These are phyloP conservation scores for Rhinolophus ferrumequinum DNA, from an alignment of 2,113 vertebrate genomes.

Conservation along the genomic window DNA sequence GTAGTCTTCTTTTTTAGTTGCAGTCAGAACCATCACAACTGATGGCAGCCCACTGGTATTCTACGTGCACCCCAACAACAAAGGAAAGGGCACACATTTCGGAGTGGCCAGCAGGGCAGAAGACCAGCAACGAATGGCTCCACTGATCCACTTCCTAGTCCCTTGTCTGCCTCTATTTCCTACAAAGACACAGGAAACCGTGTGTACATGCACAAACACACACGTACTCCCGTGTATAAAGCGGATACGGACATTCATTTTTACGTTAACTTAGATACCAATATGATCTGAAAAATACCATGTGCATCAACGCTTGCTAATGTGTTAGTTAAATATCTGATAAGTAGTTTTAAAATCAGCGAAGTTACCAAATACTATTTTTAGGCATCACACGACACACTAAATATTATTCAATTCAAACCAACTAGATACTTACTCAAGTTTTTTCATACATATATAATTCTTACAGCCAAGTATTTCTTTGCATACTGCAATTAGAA, in stretches of 20 bases:
- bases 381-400: not conserved
- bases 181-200: not conserved
- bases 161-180: too few species aligned
- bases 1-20: not conserved
- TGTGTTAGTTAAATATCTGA: not conserved
- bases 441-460: not conserved
- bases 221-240: rapidly evolving
- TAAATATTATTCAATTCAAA: not conserved
- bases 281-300: not conserved
- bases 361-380: not conserved
- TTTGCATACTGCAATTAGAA: not conserved
- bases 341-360: not conserved
- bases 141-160: too few species aligned
- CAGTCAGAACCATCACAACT: not conserved
- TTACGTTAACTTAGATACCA: not conserved
- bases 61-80: rapidly evolving
- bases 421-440: not conserved
- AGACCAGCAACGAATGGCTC: not conserved
- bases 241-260: not conserved
- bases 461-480: not conserved
- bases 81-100: rapidly evolving
- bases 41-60: too few species aligned
- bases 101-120: not conserved
- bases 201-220: rapidly evolving
- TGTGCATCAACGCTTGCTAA: not conserved